Conservation (phyloP, 2,113 vertebrate genomes). For the Lepus americanus region DNA sequence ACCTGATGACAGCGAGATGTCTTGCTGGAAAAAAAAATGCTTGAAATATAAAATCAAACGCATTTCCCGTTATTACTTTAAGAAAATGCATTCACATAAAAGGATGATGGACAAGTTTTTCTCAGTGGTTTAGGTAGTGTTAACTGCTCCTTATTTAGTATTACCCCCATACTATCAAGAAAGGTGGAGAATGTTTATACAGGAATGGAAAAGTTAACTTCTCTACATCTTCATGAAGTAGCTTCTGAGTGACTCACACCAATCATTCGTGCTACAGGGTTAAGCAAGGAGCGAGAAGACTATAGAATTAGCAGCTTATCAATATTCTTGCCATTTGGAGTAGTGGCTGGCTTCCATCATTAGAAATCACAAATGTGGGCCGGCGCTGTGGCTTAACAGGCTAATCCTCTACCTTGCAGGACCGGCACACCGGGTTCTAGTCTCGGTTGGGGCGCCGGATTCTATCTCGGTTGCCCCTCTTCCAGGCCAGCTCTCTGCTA, state of each 20-base stretch:
- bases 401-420: too few species aligned
- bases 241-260: not conserved
- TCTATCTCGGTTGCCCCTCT: too few species aligned
- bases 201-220: not conserved
- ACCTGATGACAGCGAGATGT: constrained; percentile 47
- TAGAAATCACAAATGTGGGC: not conserved
- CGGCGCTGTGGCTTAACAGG: too few species aligned
- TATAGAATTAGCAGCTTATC: not conserved
- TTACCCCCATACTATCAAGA: not conserved
- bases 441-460: too few species aligned
- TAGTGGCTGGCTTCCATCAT: not conserved
- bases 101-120: not conserved
- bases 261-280: not conserved
- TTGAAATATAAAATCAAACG: constrained; percentile 57
- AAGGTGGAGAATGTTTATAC: not conserved
- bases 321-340: not conserved
- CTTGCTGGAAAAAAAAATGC: constrained; percentile 62
- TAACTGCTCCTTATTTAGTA: not conserved
- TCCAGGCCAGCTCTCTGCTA: too few species aligned
- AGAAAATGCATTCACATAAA: constrained; percentile 53
- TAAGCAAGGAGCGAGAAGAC: not conserved
- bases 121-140: constrained; percentile 40
- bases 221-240: not conserved
- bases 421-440: too few species aligned
- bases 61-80: not conserved